These are phyloP conservation scores for Amphipyra berbera DNA, from an alignment of 2,888 invertebrate species.

Conservation along the genomic window DNA sequence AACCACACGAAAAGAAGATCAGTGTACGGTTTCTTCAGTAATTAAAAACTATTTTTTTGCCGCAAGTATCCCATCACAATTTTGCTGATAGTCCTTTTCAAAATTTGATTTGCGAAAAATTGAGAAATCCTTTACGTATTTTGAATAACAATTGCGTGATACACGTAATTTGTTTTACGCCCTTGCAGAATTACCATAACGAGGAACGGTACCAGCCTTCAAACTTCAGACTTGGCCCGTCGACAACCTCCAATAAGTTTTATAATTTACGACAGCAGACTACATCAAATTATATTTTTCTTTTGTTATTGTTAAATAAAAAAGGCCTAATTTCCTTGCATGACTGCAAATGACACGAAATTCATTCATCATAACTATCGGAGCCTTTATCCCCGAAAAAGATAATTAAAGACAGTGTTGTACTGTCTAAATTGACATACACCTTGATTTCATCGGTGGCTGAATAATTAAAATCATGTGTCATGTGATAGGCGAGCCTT, in stretches of 20 bases:
- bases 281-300: no score
- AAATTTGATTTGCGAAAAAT: not conserved
- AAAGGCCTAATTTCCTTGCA: not conserved
- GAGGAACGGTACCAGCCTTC: not conserved
- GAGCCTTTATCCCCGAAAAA: not conserved
- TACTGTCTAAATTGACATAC: no score
- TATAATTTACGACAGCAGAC: not conserved
- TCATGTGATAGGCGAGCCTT: no score
- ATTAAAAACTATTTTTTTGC: no score
- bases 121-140: not conserved
- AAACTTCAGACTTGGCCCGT: not conserved
- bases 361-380: not conserved
- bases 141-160: slow-evolving; percentile 5
- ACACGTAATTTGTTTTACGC: not conserved
- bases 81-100: no score
- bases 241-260: not conserved
- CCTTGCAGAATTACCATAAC: slow-evolving; percentile 7
- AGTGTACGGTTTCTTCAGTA: no score
- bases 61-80: no score
- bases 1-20: no score
- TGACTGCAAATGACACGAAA: not conserved
- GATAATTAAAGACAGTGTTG: not conserved
- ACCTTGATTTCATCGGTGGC: no score
- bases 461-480: no score
- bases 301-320: not conserved